Conservation (phyloP, 2,797 vertebrate species). For the Characodon lateralis region DNA sequence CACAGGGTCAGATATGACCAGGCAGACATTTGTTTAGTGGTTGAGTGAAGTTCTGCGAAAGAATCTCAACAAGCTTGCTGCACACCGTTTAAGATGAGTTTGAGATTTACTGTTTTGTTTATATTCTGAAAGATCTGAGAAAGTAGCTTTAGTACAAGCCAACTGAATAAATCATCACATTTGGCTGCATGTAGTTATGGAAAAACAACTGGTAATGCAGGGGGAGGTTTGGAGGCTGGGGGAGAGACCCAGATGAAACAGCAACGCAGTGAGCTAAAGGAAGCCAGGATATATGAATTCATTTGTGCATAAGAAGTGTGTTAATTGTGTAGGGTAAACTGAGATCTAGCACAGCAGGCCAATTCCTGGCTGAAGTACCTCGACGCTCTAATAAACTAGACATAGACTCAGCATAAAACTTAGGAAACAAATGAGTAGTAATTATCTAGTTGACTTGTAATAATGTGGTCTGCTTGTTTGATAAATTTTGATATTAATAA, state of each 20-base stretch:
- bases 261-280: neutral
- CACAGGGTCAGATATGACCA: neutral
- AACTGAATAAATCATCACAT: conserved; percentile 6
- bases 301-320: conserved; percentile 1
- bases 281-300: neutral
- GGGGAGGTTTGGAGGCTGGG: neutral
- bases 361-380: too few relatives aligned
- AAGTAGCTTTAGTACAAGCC: neutral
- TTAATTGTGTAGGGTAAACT: neutral
- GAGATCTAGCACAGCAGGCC: neutral
- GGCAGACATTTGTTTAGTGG: neutral
- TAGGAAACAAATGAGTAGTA: conserved; percentile 1
- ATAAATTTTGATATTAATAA: conserved; percentile 9
- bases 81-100: neutral
- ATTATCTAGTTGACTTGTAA: neutral
- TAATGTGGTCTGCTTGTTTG: neutral
- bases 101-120: neutral
- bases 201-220: conserved; percentile 4
- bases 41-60: neutral
- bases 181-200: neutral
- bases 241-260: conserved; percentile 3
- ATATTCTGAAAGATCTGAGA: neutral
- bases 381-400: neutral
- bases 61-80: neutral
- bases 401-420: conserved; percentile 8